phyloP scores from a whole-genome alignment of 2,113 vertebrate genomes.

The Cheirogaleus medius region DNA sequence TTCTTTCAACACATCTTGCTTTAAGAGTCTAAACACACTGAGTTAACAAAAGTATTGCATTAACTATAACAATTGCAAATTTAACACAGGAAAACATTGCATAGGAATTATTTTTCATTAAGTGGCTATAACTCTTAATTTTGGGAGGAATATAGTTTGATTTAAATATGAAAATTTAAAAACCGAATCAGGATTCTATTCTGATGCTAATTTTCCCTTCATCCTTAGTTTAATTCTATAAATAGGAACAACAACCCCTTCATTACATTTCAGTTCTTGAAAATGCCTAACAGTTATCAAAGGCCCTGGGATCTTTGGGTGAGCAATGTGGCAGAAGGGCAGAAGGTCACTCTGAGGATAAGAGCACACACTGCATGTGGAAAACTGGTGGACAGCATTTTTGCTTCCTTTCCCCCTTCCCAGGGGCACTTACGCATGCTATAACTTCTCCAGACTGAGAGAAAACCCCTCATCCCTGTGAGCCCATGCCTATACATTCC shows the following conservation, averaged over 20 bases:
- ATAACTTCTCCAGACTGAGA: background rate
- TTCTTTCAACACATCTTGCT: background rate
- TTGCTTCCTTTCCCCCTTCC: background rate
- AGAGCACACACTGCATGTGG: fast-evolving
- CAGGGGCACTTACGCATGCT: background rate
- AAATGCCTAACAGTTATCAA: background rate
- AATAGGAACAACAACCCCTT: background rate
- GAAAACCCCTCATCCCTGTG: background rate
- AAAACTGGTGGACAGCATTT: background rate
- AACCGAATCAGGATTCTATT: background rate
- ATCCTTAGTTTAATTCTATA: background rate
- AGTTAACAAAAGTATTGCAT: background rate
- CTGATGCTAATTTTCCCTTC: background rate
- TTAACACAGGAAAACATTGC: background rate
- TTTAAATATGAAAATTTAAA: conserved; percentile 43
- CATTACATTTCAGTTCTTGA: background rate
- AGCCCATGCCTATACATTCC: background rate
- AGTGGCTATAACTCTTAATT: background rate
- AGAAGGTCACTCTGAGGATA: background rate
- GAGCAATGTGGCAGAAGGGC: background rate
- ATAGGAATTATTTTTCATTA: background rate
- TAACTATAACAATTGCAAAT: background rate
- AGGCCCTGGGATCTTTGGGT: background rate
- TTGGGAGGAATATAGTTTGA: background rate
- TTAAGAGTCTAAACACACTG: conserved; percentile 25